phyloP scores from a whole-genome alignment of 2,888 invertebrate species.

The Apocheima hispidaria region DNA sequence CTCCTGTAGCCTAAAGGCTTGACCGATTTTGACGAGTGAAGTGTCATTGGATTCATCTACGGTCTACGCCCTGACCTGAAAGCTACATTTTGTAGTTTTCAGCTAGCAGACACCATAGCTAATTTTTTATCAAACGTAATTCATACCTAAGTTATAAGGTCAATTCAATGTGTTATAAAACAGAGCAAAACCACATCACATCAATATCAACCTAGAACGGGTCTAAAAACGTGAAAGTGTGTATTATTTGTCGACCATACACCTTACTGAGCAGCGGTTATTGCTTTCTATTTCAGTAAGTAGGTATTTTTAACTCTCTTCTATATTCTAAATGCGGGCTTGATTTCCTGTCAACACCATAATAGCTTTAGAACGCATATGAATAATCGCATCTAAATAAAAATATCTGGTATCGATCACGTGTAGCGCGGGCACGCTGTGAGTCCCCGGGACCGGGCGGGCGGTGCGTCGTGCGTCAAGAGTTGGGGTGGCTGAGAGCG shows the following conservation, averaged over 20 bases:
- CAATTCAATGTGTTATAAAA: too few relatives aligned
- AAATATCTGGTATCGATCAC: slow-evolving; percentile 47
- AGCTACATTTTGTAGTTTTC: too few relatives aligned
- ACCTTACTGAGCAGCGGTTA: background rate
- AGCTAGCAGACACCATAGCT: too few relatives aligned
- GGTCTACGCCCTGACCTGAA: too few relatives aligned
- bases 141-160: too few relatives aligned
- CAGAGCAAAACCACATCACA: too few relatives aligned
- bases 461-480: slow-evolving; percentile 48
- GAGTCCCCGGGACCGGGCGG: slow-evolving; percentile 31
- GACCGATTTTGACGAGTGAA: too few relatives aligned
- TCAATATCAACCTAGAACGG: too few relatives aligned
- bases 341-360: slow-evolving; percentile 27
- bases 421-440: slow-evolving; percentile 36
- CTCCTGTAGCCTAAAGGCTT: too few relatives aligned
- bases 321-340: slow-evolving; percentile 1
- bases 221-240: too few relatives aligned
- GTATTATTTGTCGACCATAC: background rate
- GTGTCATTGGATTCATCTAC: too few relatives aligned
- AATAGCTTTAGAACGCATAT: slow-evolving; percentile 23
- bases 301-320: background rate
- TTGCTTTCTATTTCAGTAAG: background rate
- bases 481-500: slow-evolving; percentile 48
- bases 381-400: slow-evolving; percentile 35
- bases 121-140: too few relatives aligned